Evolutionary conservation across 2,888 invertebrate genomes (phyloP).

Genomic region (Crematogaster levior): DNA sequence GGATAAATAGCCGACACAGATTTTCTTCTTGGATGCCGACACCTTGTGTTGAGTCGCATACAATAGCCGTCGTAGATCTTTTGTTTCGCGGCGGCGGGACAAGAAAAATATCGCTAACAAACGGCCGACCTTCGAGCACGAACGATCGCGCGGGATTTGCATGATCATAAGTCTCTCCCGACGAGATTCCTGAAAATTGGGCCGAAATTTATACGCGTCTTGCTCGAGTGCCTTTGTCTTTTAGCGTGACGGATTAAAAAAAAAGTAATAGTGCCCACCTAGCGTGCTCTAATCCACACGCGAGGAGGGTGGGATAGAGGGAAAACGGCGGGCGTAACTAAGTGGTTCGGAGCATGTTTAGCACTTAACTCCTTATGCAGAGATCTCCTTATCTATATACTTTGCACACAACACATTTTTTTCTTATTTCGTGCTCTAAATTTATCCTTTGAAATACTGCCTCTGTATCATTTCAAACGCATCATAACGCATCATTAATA

Average conservation of each 20-base stretch:
- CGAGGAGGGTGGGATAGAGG: not conserved
- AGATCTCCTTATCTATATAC: not conserved
- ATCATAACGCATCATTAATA: not conserved
- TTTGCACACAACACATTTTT: not conserved
- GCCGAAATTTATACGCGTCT: slow-evolving; percentile 46
- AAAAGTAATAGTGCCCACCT: slow-evolving; percentile 16
- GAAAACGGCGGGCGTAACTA: slow-evolving; percentile 23
- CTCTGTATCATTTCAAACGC: not conserved
- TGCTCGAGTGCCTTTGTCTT: slow-evolving; percentile 25
- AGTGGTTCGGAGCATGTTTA: slow-evolving; percentile 36
- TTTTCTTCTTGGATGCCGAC: not conserved
- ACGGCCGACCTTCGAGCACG: slow-evolving; percentile 45
- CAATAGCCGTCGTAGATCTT: not conserved
- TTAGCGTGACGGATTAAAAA: slow-evolving; percentile 32
- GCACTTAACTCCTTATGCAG: slow-evolving; percentile 31
- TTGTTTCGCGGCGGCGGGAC: slow-evolving; percentile 26
- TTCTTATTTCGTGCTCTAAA: not conserved
- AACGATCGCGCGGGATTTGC: slow-evolving; percentile 44
- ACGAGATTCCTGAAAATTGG: slow-evolving; percentile 37
- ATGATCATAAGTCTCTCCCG: slow-evolving; percentile 37
- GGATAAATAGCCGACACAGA: slow-evolving; percentile 24
- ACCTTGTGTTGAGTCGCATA: not conserved
- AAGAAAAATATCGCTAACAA: slow-evolving; percentile 28
- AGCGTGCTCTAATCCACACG: slow-evolving; percentile 41
- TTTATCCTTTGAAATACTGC: not conserved